Evolutionary conservation across 2,113 vertebrate species (phyloP).

Genomic region (Gorilla gorilla): DNA sequence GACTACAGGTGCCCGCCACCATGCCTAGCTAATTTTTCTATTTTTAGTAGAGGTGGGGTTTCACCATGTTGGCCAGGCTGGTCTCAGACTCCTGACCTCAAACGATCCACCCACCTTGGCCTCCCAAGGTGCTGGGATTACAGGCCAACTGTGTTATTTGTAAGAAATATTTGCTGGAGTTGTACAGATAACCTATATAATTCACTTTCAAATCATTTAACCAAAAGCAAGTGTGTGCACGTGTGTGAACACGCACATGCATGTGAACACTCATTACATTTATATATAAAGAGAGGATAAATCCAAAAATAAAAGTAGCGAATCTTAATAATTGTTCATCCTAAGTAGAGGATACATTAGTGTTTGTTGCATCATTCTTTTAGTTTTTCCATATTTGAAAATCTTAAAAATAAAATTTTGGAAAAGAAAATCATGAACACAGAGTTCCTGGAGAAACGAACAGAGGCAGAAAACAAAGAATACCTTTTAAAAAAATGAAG

Average conservation of each 20-base stretch:
- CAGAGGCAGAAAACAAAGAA: background rate
- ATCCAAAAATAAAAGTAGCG: background rate
- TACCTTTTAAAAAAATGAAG: background rate
- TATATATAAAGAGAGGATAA: background rate
- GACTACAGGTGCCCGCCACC: fast-evolving
- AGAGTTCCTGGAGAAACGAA: background rate
- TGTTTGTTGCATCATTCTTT: background rate
- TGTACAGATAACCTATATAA: background rate
- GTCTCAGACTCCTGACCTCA: too few species aligned
- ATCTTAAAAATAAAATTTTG: background rate
- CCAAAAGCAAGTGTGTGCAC: background rate
- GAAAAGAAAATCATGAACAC: background rate
- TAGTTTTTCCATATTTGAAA: background rate
- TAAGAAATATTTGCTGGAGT: background rate
- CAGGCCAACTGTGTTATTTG: background rate
- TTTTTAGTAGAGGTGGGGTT: too few species aligned
- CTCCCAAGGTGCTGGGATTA: too few species aligned
- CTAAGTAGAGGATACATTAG: background rate
- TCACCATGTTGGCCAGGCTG: too few species aligned
- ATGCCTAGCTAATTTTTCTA: too few species aligned
- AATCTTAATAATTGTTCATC: background rate
- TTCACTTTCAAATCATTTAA: background rate
- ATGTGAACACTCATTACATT: background rate
- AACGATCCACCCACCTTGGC: too few species aligned
- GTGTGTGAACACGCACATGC: fast-evolving